A percentile compares a stretch with the other conserved stretches of the same genome.
These are phyloP conservation scores for Capitulum mitella DNA, from an alignment of 2,888 invertebrate species.

Conservation along the genomic window DNA sequence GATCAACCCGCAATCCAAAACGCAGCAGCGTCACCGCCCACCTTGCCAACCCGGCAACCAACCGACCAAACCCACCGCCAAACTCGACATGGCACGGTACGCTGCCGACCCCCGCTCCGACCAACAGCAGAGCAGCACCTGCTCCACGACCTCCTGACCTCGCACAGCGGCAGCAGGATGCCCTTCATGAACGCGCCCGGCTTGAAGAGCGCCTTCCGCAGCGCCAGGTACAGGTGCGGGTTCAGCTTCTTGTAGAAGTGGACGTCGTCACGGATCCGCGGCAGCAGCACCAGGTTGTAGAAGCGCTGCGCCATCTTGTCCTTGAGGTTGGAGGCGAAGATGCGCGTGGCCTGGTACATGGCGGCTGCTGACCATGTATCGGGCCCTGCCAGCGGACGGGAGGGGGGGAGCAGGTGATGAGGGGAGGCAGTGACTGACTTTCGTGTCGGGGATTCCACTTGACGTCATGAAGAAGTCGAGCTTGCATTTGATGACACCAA, in stretches of 20 bases:
- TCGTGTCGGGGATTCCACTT: too few relatives aligned
- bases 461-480: too few relatives aligned
- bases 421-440: too few relatives aligned
- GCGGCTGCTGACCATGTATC: slow-evolving; percentile 96
- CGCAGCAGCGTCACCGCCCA: too few relatives aligned
- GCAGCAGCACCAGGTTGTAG: slow-evolving; percentile 84
- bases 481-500: too few relatives aligned
- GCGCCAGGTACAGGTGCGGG: slow-evolving; percentile 90
- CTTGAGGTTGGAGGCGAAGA: slow-evolving; percentile 94
- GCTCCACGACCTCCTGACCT: slow-evolving; percentile 47
- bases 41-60: too few relatives aligned
- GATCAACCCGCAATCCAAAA: too few relatives aligned
- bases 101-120: too few relatives aligned
- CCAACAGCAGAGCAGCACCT: not conserved
- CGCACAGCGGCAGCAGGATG: slow-evolving; percentile 56
- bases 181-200: slow-evolving; percentile 98
- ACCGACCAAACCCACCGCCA: too few relatives aligned
- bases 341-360: slow-evolving; percentile 90
- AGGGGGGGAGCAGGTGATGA: too few relatives aligned
- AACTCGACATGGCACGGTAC: too few relatives aligned
- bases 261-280: slow-evolving; percentile 88
- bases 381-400: too few relatives aligned
- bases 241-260: slow-evolving; percentile 90
- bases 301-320: slow-evolving; percentile 95
- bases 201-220: slow-evolving; percentile 88